Evolutionary conservation across 2,797 vertebrate genomes (phyloP).

Genomic region (Dipus sagitta): DNA sequence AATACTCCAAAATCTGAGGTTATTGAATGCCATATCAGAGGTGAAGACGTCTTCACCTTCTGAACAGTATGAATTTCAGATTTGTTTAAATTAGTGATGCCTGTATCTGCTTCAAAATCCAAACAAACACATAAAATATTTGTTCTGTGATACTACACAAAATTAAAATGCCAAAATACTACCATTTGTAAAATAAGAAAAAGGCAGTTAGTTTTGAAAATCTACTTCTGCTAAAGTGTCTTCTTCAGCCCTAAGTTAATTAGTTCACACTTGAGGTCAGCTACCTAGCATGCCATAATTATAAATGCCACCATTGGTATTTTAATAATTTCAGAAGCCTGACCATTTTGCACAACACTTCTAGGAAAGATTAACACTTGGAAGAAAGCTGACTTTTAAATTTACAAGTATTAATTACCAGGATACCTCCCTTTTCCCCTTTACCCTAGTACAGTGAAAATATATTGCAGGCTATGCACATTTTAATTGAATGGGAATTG

Average conservation of each 20-base stretch:
- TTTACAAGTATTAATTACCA: conserved; percentile 77
- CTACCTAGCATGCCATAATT: conserved; percentile 56
- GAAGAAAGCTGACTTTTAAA: conserved; percentile 76
- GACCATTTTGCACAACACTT: conserved; percentile 64
- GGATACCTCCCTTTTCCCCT: conserved; percentile 53
- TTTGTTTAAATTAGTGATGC: not conserved
- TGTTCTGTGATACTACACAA: not conserved
- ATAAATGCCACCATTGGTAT: conserved; percentile 53
- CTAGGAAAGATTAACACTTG: conserved; percentile 70
- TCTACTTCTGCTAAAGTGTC: conserved; percentile 53
- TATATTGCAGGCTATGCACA: conserved; percentile 56
- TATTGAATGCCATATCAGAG: not conserved
- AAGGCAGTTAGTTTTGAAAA: conserved; percentile 67
- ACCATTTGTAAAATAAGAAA: conserved; percentile 18
- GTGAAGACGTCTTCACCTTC: not conserved
- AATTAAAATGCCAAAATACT: conserved; percentile 52
- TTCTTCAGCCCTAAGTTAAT: conserved; percentile 55
- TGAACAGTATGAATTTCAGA: not conserved
- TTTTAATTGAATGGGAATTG: conserved; percentile 73
- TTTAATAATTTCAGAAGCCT: conserved; percentile 66
- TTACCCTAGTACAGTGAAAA: conserved; percentile 67
- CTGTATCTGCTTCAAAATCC: not conserved
- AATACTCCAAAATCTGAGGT: not conserved
- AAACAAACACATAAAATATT: conserved; percentile 20
- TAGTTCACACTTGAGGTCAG: conserved; percentile 52